Evolutionary conservation across 2,797 vertebrate species (phyloP).

Genomic region (Pangasius djambal): DNA sequence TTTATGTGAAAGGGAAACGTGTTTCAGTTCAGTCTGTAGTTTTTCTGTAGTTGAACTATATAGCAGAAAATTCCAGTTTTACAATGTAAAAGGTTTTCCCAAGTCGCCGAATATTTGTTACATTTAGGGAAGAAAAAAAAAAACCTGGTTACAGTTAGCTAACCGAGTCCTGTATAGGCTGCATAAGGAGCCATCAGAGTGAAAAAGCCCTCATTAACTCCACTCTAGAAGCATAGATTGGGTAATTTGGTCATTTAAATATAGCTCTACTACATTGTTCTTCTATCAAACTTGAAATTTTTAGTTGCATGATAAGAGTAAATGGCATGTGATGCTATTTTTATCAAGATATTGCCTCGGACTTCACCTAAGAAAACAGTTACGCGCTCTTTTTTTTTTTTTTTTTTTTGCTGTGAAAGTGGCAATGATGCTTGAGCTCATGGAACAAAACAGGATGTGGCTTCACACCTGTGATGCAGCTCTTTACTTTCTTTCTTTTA

Average conservation of each 20-base stretch:
- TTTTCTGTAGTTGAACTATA: not conserved
- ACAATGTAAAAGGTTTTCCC: not conserved
- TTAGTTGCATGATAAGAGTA: not conserved
- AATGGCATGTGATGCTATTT: not conserved
- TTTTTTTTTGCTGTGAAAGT: not conserved
- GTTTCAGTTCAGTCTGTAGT: not conserved
- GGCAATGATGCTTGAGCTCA: constrained; percentile 24
- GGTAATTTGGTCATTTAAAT: not conserved
- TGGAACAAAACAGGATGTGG: constrained; percentile 56
- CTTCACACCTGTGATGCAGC: constrained; percentile 42
- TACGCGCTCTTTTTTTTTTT: no score
- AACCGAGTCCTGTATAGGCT: not conserved
- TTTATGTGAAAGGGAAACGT: not conserved
- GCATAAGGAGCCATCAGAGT: not conserved
- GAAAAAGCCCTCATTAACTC: not conserved
- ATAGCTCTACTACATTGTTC: no score
- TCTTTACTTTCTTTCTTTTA: not conserved
- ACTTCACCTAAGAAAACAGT: not conserved
- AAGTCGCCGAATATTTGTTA: not conserved
- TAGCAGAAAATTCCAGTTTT: no score
- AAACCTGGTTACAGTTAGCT: not conserved
- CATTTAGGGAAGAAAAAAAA: not conserved
- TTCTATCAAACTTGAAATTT: not conserved
- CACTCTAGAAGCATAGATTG: not conserved
- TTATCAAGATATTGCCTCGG: not conserved